These are phyloP conservation scores for Drosophila yakuba DNA, from an alignment of 1,140 invertebrate genomes.

Conservation along the genomic window DNA sequence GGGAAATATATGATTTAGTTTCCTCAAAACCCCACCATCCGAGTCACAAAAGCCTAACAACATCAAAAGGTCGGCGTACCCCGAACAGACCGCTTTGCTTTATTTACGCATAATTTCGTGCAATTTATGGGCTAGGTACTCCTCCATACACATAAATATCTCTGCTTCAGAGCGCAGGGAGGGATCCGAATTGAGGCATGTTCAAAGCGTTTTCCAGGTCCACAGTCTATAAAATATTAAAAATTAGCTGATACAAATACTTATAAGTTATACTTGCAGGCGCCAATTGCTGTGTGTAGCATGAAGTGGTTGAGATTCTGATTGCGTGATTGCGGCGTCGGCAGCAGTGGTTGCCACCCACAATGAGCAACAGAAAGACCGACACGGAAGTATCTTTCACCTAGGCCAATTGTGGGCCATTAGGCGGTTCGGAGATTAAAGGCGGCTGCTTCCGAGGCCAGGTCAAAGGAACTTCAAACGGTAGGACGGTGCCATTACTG, in stretches of 20 bases:
- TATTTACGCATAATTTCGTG: conserved; percentile 64
- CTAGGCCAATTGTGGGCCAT: conserved; percentile 31
- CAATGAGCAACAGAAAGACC: conserved; percentile 51
- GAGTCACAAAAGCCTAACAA: conserved; percentile 33
- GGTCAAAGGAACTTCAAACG: conserved; percentile 61
- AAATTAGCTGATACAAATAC: conserved; percentile 68
- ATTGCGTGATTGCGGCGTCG: neutral
- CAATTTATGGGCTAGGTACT: conserved; percentile 55
- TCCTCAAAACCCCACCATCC: conserved; percentile 15
- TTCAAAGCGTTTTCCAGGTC: conserved; percentile 56
- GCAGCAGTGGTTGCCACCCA: conserved; percentile 68
- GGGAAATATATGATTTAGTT: conserved; percentile 47
- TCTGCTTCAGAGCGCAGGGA: conserved; percentile 2
- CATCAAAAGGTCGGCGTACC: conserved; percentile 53
- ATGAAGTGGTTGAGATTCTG: conserved; percentile 14
- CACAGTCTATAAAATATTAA: conserved; percentile 71
- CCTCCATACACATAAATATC: conserved; percentile 52
- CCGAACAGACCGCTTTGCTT: conserved; percentile 26
- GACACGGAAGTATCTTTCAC: conserved; percentile 71
- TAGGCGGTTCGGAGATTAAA: conserved; percentile 61
- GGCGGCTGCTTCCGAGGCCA: conserved; percentile 55
- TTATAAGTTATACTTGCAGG: conserved; percentile 43
- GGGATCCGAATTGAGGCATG: conserved; percentile 26
- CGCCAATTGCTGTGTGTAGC: conserved; percentile 11
- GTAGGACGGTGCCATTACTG: conserved; percentile 20